A percentile compares a stretch with the other conserved stretches of the same genome.
These are phyloP conservation scores for Leptinotarsa defecta DNA, from an alignment of 1,140 invertebrate genomes.

Conservation along the genomic window DNA sequence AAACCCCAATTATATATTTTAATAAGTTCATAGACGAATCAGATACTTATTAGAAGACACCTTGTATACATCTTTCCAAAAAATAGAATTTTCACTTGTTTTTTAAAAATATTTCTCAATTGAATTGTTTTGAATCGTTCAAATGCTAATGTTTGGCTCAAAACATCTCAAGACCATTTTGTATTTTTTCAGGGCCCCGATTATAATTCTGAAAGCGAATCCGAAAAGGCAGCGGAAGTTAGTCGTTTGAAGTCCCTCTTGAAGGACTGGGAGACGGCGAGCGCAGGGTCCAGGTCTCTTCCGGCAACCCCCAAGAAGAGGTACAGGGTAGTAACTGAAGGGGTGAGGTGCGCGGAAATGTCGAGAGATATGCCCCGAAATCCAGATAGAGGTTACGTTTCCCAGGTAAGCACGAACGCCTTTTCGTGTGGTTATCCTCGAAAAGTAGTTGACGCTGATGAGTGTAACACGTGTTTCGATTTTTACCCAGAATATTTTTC, in stretches of 20 bases:
- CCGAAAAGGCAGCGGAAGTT: constrained; percentile 64
- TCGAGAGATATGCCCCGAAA: constrained; percentile 24
- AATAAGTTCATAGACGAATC: too few relatives aligned
- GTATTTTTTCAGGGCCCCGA: constrained; percentile 67
- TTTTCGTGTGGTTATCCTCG: too few relatives aligned
- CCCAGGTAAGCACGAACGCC: constrained; percentile 33
- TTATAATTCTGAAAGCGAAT: constrained; percentile 70
- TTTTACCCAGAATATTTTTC: too few relatives aligned
- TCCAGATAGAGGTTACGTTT: constrained; percentile 34
- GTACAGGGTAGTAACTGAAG: constrained; percentile 18
- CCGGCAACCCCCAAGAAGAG: constrained; percentile 43
- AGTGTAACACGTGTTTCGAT: too few relatives aligned
- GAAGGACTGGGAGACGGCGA: constrained; percentile 67
- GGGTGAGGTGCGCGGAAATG: constrained; percentile 30
- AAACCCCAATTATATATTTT: too few relatives aligned
- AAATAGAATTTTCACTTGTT: too few relatives aligned
- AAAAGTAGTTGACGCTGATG: too few relatives aligned
- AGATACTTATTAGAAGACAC: neutral
- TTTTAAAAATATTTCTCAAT: too few relatives aligned
- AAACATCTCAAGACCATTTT: neutral
- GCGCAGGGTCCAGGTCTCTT: constrained; percentile 51
- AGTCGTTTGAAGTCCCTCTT: constrained; percentile 63
- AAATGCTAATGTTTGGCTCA: too few relatives aligned
- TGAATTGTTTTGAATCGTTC: too few relatives aligned
- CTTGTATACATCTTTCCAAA: neutral